Percentiles rank a stretch among this genome's conserved stretches.
phyloP scores from a whole-genome alignment of 2,113 vertebrate species.

The Potamarius usumacintae region DNA sequence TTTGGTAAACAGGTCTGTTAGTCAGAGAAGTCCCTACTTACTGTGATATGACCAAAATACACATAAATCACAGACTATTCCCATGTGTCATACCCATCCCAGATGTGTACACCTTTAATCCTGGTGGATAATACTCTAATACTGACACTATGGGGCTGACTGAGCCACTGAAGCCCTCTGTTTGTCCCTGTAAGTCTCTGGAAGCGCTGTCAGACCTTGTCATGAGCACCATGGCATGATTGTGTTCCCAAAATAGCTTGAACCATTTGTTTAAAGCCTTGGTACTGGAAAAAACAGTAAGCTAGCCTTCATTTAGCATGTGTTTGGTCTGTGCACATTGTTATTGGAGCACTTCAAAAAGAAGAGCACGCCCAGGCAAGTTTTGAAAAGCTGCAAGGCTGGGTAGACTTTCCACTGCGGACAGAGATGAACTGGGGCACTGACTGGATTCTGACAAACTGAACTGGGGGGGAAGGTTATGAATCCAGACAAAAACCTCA shows the following conservation, averaged over 20 bases:
- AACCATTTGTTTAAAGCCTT: conserved; percentile 6
- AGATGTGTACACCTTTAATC: conserved; percentile 1
- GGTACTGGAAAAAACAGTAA: conserved; percentile 10
- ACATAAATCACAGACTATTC: conserved; percentile 1
- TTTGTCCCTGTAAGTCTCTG: not conserved
- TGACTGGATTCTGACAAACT: not conserved
- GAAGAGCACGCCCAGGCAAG: not conserved
- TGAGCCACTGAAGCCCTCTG: not conserved
- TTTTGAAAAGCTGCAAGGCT: conserved; percentile 3
- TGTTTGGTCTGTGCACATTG: conserved; percentile 11
- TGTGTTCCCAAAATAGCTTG: conserved; percentile 11
- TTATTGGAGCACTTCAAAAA: conserved; percentile 26
- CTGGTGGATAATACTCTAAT: not conserved
- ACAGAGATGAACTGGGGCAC: conserved; percentile 11
- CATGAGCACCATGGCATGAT: conserved; percentile 1
- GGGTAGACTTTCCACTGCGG: not conserved
- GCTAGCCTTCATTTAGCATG: conserved; percentile 26
- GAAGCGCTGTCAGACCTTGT: not conserved
- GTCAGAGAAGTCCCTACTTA: conserved; percentile 14
- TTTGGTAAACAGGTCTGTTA: not conserved
- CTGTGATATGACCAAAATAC: conserved; percentile 1
- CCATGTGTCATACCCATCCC: not conserved
- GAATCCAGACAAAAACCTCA: not conserved
- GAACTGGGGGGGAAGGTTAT: too few relatives aligned
- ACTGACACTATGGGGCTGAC: not conserved